Percentiles rank a stretch among this genome's conserved stretches.
Conservation (phyloP, 1,140 invertebrate species). For the Formica selysi region DNA sequence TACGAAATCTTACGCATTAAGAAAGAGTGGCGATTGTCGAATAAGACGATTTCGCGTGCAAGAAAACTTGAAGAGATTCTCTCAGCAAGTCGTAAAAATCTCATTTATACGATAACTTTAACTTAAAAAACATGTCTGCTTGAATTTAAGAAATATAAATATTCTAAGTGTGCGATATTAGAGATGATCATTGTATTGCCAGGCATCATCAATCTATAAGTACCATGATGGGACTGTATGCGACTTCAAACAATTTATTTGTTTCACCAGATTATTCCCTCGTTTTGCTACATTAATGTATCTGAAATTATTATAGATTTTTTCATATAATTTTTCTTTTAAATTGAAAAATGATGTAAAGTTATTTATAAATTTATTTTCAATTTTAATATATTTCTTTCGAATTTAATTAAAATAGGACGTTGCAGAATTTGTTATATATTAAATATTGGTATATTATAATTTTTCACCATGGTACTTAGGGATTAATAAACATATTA, state of each 20-base stretch:
- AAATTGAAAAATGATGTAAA: background rate
- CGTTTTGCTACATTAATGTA: background rate
- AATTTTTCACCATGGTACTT: slow-evolving; percentile 32
- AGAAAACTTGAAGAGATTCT: slow-evolving; percentile 75
- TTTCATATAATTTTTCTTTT: background rate
- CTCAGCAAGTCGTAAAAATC: slow-evolving; percentile 58
- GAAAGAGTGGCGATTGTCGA: slow-evolving; percentile 55
- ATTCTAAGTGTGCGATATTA: slow-evolving; percentile 10
- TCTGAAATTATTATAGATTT: background rate
- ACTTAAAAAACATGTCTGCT: slow-evolving; percentile 33
- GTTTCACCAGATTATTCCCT: background rate
- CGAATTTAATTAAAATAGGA: background rate
- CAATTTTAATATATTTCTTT: background rate
- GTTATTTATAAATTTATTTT: background rate
- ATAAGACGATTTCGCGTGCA: slow-evolving; percentile 59
- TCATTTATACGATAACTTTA: slow-evolving; percentile 26
- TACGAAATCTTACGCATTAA: slow-evolving; percentile 57
- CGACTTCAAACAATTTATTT: background rate
- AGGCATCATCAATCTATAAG: slow-evolving; percentile 3
- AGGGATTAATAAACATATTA: slow-evolving; percentile 23
- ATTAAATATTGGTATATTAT: slow-evolving; percentile 6
- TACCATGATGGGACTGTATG: background rate
- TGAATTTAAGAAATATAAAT: slow-evolving; percentile 23
- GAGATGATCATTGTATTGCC: background rate
- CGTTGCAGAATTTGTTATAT: background rate